Base-by-base conservation (phyloP, 2,797 vertebrate genomes). In the Chromobotia macracanthus region DNA sequence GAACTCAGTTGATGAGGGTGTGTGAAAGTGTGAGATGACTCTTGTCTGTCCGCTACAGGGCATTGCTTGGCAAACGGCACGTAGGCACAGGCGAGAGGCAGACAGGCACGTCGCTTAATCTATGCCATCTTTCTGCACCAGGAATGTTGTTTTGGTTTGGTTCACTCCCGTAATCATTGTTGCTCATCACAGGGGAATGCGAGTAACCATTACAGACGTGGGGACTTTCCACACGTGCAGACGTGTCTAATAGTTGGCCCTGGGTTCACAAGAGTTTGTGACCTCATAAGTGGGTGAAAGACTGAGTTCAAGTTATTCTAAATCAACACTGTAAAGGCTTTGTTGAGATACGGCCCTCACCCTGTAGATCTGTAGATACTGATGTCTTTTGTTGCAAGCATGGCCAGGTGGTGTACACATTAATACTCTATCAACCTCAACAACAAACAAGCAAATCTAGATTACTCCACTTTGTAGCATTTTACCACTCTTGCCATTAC, bases 61-160 rank as follows among this genome's bases (percentile, higher is more conserved):
- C 73, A 71, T 67, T 53, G 61, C 86, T 84, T 80, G 83, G 76
- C 61, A 66, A 81, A 73, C 48, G 1, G 86, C 87, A 88, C 84
- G 87, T 87, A 88, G 82, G 82, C 85, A 79, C 11, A 69, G 44
- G 35, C 81, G 79, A 63, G 55, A 12, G 56, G 67, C 75, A 78
- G 79, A 81, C 79, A 21, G 56, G 77, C 75, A 75, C 35, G 46
- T n/a, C 46, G n/a, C 80, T 25, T 84, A 84, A 88, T 87, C 85
- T 82, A 67, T 44, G 65, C 64, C 74, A 85, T 87, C 85, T 9
- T 46, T 79, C 78, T 79, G 77, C 74, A 67, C 73, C 72, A 75
- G 77, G 85, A 84, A 86, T 87, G 70, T 84, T 86, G 86, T 87
- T 86, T 85, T 84, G 81, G 75, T 82, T 83, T 79, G 63, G 71